These are phyloP conservation scores for Archocentrus centrarchus DNA, from an alignment of 2,113 vertebrate species.

Conservation along the genomic window DNA sequence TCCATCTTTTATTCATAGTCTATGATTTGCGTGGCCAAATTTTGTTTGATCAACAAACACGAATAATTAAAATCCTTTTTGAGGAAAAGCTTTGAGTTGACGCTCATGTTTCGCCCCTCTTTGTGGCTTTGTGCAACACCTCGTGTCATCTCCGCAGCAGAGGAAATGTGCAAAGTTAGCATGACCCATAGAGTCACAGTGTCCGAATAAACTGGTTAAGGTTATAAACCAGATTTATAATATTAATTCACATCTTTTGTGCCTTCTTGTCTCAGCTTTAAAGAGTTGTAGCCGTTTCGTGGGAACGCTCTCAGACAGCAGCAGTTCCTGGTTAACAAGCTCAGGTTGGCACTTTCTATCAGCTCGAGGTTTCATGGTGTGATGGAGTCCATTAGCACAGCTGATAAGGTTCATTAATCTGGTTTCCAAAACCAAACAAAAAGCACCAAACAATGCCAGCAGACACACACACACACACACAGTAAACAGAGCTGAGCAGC, in stretches of 20 bases:
- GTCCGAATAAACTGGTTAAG: not conserved
- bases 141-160: not conserved
- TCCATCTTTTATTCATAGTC: too few relatives aligned
- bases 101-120: too few relatives aligned
- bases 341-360: not conserved
- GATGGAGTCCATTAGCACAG: constrained; percentile 10
- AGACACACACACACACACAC: too few relatives aligned
- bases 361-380: constrained; percentile 34
- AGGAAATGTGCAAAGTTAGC: not conserved
- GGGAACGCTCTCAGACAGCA: not conserved
- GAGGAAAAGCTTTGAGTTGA: too few relatives aligned
- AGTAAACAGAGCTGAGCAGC: not conserved
- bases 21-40: too few relatives aligned
- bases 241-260: not conserved
- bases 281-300: not conserved
- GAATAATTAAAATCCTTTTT: too few relatives aligned
- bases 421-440: not conserved
- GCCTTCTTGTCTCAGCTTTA: too few relatives aligned
- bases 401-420: constrained; percentile 14
- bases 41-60: too few relatives aligned
- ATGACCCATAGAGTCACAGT: not conserved
- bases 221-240: not conserved
- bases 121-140: not conserved
- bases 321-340: not conserved
- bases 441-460: not conserved